Conservation (phyloP, 2,888 invertebrate genomes). For the Zeuzera pyrina region DNA sequence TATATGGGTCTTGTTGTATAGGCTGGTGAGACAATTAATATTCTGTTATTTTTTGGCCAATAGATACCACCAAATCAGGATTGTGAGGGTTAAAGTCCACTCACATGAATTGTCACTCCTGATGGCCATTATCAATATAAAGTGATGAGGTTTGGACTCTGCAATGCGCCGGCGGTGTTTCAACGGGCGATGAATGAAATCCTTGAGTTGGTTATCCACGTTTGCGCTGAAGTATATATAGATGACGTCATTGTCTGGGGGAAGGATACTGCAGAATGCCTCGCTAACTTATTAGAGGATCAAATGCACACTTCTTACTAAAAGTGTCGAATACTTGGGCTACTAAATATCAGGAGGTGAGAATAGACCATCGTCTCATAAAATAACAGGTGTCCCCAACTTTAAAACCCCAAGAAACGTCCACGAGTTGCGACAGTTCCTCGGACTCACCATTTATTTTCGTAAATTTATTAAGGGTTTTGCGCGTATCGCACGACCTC, state of each 20-base stretch:
- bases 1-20: conserved; percentile 11
- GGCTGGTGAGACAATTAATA: conserved; percentile 4
- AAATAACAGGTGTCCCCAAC: conserved; percentile 4
- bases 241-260: conserved; percentile 13
- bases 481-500: conserved; percentile 11
- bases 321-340: conserved; percentile 6
- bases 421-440: too few species aligned
- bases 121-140: conserved; percentile 11
- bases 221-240: conserved; percentile 12
- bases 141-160: conserved; percentile 10
- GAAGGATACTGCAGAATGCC: conserved; percentile 3
- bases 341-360: conserved; percentile 6
- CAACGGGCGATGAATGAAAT: conserved; percentile 12
- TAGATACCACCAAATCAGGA: conserved; percentile 13
- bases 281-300: conserved; percentile 4
- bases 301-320: conserved; percentile 8
- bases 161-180: too few species aligned
- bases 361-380: conserved; percentile 4
- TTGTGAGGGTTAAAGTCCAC: conserved; percentile 3
- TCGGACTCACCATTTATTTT: too few species aligned
- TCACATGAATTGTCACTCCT: conserved; percentile 11
- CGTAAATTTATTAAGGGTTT: too few species aligned
- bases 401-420: too few species aligned
- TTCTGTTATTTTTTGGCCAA: conserved; percentile 10
- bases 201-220: conserved; percentile 5